Evolutionary conservation across 2,888 invertebrate genomes (phyloP).

Genomic region (Cordilura impudica): DNA sequence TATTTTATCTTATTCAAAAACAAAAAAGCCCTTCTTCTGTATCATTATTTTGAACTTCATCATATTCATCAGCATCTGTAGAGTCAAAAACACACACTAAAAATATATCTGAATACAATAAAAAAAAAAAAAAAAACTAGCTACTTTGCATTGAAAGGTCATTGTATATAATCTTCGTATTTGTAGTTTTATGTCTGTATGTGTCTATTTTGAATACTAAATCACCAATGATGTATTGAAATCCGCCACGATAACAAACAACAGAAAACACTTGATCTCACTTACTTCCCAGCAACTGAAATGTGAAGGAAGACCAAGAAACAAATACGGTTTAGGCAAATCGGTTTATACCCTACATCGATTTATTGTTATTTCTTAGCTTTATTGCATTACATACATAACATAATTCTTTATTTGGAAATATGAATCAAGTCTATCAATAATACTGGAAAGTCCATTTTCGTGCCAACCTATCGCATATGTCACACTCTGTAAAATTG

Average conservation of each 20-base stretch:
- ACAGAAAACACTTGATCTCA: slow-evolving; percentile 47
- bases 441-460: too few relatives aligned
- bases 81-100: slow-evolving; percentile 28
- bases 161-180: slow-evolving; percentile 60
- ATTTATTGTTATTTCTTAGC: too few relatives aligned
- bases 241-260: slow-evolving; percentile 58
- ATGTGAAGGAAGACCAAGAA: background rate
- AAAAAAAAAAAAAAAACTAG: slow-evolving; percentile 43
- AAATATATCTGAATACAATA: slow-evolving; percentile 12
- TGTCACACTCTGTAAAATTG: too few relatives aligned
- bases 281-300: slow-evolving; percentile 18
- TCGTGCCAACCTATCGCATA: too few relatives aligned
- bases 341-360: too few relatives aligned
- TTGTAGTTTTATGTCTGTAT: slow-evolving; percentile 19
- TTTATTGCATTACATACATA: too few relatives aligned
- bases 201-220: slow-evolving; percentile 60
- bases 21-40: slow-evolving; percentile 42
- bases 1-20: slow-evolving; percentile 41
- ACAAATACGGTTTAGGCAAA: background rate
- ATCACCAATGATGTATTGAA: slow-evolving; percentile 60
- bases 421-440: too few relatives aligned
- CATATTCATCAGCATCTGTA: slow-evolving; percentile 54
- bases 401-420: too few relatives aligned
- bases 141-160: slow-evolving; percentile 75
- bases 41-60: slow-evolving; percentile 59